Conservation (phyloP, 2,797 vertebrate species). For the Mastacembelus armatus region DNA sequence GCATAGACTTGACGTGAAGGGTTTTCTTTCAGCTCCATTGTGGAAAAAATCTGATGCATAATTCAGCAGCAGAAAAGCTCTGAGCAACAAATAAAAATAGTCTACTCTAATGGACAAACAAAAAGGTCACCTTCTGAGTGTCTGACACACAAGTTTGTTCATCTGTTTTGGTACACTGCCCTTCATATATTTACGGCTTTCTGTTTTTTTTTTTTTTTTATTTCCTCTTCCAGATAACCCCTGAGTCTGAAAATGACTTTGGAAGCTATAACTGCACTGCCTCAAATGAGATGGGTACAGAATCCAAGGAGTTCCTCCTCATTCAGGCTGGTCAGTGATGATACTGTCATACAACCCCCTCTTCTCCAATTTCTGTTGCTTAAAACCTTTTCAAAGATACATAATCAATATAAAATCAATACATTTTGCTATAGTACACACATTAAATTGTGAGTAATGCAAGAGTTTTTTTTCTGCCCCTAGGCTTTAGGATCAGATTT, state of each 20-base stretch:
- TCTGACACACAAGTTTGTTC: constrained; percentile 62
- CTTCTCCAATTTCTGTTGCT: constrained; percentile 6
- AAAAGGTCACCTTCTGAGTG: constrained; percentile 69
- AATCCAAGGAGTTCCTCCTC: constrained; percentile 97
- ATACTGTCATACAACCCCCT: constrained; percentile 4
- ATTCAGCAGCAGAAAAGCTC: constrained; percentile 72
- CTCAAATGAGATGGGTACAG: constrained; percentile 95
- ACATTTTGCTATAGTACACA: constrained; percentile 4
- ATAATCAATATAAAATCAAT: not conserved
- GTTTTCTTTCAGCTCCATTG: constrained; percentile 71
- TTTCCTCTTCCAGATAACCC: constrained; percentile 87
- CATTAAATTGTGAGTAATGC: not conserved
- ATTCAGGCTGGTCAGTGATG: constrained; percentile 93
- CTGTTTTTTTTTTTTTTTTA: not conserved
- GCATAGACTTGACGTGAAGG: constrained; percentile 58
- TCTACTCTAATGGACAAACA: constrained; percentile 73
- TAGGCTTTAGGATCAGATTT: constrained; percentile 15
- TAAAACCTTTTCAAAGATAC: not conserved
- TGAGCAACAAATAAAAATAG: constrained; percentile 77
- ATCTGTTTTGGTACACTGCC: constrained; percentile 53
- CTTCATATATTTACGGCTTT: constrained; percentile 50
- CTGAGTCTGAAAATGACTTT: constrained; percentile 96
- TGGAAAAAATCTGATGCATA: constrained; percentile 73
- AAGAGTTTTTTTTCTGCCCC: not conserved
- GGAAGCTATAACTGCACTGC: constrained; percentile 98